phyloP scores from a whole-genome alignment of 2,888 invertebrate genomes.

The Polyploca ridens region DNA sequence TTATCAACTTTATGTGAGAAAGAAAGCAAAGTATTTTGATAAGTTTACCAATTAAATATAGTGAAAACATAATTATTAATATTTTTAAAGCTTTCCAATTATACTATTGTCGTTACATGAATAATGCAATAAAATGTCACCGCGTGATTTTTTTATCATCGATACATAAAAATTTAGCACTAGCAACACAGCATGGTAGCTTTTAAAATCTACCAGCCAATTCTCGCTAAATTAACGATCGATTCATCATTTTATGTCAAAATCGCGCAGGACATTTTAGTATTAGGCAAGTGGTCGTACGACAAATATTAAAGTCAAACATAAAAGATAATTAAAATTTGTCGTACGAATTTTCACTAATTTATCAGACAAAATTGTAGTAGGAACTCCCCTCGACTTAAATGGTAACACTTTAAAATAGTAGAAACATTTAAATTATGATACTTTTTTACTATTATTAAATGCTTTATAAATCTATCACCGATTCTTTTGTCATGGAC shows the following conservation, averaged over 20 bases:
- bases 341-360: neutral
- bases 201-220: conserved; percentile 56
- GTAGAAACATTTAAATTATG: conserved; percentile 29
- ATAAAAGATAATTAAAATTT: neutral
- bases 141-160: conserved; percentile 36
- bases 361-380: neutral
- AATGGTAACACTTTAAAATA: conserved; percentile 19
- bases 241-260: conserved; percentile 23
- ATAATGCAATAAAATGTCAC: conserved; percentile 37
- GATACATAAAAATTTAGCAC: conserved; percentile 58
- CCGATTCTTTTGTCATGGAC: conserved; percentile 51
- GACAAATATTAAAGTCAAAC: neutral
- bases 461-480: conserved; percentile 56
- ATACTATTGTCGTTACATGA: conserved; percentile 48
- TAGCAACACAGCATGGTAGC: conserved; percentile 67
- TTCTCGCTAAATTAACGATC: conserved; percentile 60
- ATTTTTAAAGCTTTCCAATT: conserved; percentile 44
- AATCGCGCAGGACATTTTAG: conserved; percentile 42
- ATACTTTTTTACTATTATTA: conserved; percentile 47
- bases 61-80: neutral
- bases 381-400: conserved; percentile 26
- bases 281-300: conserved; percentile 28
- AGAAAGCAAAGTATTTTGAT: neutral
- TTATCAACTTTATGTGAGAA: neutral
- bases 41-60: neutral